Base-by-base conservation (phyloP, 2,888 invertebrate genomes). In the Lycocerus yunnanus region DNA sequence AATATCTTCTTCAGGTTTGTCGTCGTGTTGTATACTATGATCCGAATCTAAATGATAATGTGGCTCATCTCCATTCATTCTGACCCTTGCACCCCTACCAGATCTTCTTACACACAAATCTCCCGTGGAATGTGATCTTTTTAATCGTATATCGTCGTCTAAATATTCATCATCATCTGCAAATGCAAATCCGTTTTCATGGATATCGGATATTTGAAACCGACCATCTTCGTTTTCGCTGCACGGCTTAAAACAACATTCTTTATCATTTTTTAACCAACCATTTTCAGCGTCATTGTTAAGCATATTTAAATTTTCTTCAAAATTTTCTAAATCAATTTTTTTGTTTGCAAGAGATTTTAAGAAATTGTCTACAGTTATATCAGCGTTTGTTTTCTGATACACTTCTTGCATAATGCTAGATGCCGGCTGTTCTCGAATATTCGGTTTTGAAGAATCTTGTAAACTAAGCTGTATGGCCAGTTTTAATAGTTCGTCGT, bases 381-480 rank as follows among this genome's bases (percentile, higher is more conserved):
- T 84, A 78, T 90, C 89, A 2, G 88, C 88, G 74, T 83, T 88
- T 1, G 86, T 86, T 79, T 86, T 88, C 71, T 87, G 87, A 76
- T 85, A 86, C 69, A 66, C 70, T 71, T 60, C 73, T 58, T 72
- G 77, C 69, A 61, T 71, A 69, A 69, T 79, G 76, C 71, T 78
- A 73, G 73, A 69, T 15, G 27, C 68, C 58, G 73, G 73, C 66
- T 77, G 71, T 18, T 80, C 78, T 20, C 78, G 78, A 66, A 80
- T 83, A 43, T 77, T 80, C 18, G 82, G 75, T 15, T 83, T 81
- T 8, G 86, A 82, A 11, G 81, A 77, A 77, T 89, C 89, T 79
- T 89, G 88, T 63, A 90, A 83, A 58, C 89, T 89, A 24, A 90
- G 83, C 80, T 90, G 88, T 69, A 90, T 90, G 13, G 90, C 90